These are phyloP conservation scores for Volucella zonaria DNA, from an alignment of 2,888 invertebrate genomes.

Conservation along the genomic window DNA sequence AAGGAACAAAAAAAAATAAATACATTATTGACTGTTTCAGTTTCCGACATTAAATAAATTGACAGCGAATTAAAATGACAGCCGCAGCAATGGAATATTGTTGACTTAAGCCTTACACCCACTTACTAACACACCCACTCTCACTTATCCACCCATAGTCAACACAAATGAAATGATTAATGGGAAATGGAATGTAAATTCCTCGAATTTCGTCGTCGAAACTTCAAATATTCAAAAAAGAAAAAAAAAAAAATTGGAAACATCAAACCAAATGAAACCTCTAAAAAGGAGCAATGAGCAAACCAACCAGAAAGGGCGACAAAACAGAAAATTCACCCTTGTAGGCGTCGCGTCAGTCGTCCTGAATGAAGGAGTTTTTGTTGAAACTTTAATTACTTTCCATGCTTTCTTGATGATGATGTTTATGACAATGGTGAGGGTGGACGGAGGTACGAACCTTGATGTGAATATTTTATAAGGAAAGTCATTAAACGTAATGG, in stretches of 20 bases:
- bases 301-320: conserved; percentile 11
- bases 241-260: conserved; percentile 4
- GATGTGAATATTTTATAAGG: conserved; percentile 57
- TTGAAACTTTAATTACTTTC: conserved; percentile 71
- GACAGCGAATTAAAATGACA: conserved; percentile 64
- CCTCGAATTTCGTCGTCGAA: conserved; percentile 29
- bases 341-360: neutral
- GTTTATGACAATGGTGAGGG: conserved; percentile 38
- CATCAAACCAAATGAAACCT: neutral
- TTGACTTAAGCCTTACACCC: conserved; percentile 27
- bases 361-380: conserved; percentile 29
- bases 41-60: conserved; percentile 65
- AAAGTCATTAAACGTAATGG: conserved; percentile 56
- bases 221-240: conserved; percentile 34
- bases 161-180: conserved; percentile 55
- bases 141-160: neutral
- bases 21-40: conserved; percentile 56
- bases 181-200: conserved; percentile 66
- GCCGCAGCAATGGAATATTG: conserved; percentile 33
- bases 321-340: conserved; percentile 13
- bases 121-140: neutral
- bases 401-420: conserved; percentile 67
- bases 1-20: conserved; percentile 6
- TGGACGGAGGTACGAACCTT: neutral
- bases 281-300: neutral